Conservation (phyloP, 2,888 invertebrate genomes). For the Heliconius ethilla region DNA sequence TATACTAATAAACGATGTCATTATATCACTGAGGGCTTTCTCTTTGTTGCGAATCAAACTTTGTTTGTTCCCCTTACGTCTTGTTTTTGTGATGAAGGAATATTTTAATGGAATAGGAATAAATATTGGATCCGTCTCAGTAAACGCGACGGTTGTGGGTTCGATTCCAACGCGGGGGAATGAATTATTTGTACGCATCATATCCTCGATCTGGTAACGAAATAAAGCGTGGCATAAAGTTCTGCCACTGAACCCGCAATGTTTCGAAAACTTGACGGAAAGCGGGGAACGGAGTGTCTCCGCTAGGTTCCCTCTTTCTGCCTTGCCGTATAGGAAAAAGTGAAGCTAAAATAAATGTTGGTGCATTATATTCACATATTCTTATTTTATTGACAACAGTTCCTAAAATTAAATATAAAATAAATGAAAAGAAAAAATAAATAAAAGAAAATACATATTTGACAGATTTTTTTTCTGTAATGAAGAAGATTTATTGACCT, state of each 20-base stretch:
- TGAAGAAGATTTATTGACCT: not conserved
- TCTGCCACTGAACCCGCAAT: not conserved
- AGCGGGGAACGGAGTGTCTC: not conserved
- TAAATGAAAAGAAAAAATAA: not conserved
- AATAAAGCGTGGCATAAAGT: not conserved
- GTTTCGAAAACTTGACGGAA: not conserved
- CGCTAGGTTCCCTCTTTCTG: not conserved
- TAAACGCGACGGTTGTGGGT: not conserved
- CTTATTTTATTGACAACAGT: not conserved
- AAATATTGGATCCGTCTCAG: not conserved
- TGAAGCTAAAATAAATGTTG: no score
- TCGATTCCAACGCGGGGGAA: not conserved
- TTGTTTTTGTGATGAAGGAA: not conserved
- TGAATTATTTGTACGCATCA: not conserved
- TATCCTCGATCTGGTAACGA: not conserved
- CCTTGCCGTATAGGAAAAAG: no score
- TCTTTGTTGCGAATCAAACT: conserved; percentile 42
- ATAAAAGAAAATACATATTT: not conserved
- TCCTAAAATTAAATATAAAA: not conserved
- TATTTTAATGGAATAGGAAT: not conserved
- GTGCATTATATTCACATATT: not conserved
- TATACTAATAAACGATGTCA: conserved; percentile 60
- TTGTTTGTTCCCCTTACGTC: not conserved
- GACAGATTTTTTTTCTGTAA: not conserved
- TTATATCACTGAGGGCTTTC: conserved; percentile 52